Evolutionary conservation across 2,888 invertebrate genomes (phyloP), one percentile per base, ranked within the genome.

Genomic region (Maniola hyperantus): DNA sequence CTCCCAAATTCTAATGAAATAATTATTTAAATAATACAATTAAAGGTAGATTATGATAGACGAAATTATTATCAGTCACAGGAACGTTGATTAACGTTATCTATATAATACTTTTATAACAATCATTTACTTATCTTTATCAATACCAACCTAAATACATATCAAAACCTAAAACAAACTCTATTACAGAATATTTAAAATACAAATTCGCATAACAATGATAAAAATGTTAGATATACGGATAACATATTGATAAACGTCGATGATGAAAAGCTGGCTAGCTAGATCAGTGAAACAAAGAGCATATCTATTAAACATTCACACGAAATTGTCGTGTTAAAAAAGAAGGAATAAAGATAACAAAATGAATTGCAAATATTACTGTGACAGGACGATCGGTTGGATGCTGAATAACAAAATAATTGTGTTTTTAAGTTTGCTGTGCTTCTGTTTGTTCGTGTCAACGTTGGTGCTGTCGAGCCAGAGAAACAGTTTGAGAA

Each of bases 401-500:
- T 91, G 91, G 91, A 83, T 84, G 78, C 48, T 87, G 51, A 84
- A 89, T 50, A 91, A 91, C 70, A 91, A 91, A 76, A 67, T 84
- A 0, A 90, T 91, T 51, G 89, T 91, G 5, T 76, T 91, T 1
- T 76, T 91, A 1, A 76, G 81, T 42, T 65, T 88, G 6, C 69
- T 91, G 1, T 85, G 84, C 0, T 91, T 91, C 66, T 84, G 80
- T 60, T 73, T 90, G 6, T 86, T 91, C 46, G 86, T 91, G 0
- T 89, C 91, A 0, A 88, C 88, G 0, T 76, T 86, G 65, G 82
- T 80, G 0, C 57, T 91, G 11, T 80, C 88, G 6, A 84, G 83
- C 18, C 90, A 91, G 65, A 88, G 77, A 48, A 88, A 85, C 39
- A 72, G 79, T n/a, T 69, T 83, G 1, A 65, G 65, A 13, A 57